phyloP scores from a whole-genome alignment of 2,113 vertebrate species.

The Vidua macroura region DNA sequence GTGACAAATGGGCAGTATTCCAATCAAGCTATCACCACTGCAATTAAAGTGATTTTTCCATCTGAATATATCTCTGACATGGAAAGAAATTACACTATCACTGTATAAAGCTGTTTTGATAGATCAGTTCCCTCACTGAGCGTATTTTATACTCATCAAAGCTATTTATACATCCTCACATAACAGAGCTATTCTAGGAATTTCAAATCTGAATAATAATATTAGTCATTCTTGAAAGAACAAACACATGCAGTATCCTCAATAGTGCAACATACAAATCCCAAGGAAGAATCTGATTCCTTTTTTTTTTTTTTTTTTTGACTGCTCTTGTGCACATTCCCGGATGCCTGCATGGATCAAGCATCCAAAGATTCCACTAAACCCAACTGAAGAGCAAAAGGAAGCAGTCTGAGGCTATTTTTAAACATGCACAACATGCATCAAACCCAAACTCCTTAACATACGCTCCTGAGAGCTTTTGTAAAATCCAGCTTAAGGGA shows the following conservation, averaged over 20 bases:
- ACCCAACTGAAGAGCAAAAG: not conserved
- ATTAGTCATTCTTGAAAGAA: slow-evolving; percentile 7
- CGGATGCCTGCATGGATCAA: not conserved
- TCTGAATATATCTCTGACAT: slow-evolving; percentile 25
- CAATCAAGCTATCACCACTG: slow-evolving; percentile 4
- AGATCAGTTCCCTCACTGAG: slow-evolving; percentile 51
- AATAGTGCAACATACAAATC: not conserved
- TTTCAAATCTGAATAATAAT: slow-evolving; percentile 26
- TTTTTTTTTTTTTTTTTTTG: not conserved
- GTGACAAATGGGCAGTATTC: slow-evolving; percentile 19
- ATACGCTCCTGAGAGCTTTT: not conserved
- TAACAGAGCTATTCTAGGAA: slow-evolving; percentile 52
- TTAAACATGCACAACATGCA: not conserved
- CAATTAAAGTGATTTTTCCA: slow-evolving; percentile 66
- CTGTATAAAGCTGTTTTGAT: slow-evolving; percentile 47
- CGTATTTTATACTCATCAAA: slow-evolving; percentile 57
- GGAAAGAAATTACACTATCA: slow-evolving; percentile 10
- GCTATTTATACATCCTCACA: slow-evolving; percentile 51
- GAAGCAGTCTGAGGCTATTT: not conserved
- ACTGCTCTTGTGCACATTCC: not conserved
- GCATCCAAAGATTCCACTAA: not conserved
- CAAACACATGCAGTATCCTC: not conserved
- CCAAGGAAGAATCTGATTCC: not conserved
- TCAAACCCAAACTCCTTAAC: not conserved
- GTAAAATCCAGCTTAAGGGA: slow-evolving; percentile 47